Percentiles rank a stretch among this genome's conserved stretches.
Evolutionary conservation across 2,113 vertebrate genomes (phyloP).

Genomic region (Myotis brandtii): DNA sequence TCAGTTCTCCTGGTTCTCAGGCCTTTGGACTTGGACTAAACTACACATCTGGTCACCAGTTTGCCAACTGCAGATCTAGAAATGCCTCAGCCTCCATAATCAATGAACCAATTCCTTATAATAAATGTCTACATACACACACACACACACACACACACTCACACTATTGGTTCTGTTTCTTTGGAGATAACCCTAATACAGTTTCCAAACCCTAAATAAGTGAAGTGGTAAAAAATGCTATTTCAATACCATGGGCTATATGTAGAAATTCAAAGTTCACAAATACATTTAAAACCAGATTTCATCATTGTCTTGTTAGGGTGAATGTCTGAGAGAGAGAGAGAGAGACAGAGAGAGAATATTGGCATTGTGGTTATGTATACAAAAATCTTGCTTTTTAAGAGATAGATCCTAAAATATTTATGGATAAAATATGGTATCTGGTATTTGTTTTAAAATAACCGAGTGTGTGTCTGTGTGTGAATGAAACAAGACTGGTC

Average conservation of each 20-base stretch:
- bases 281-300: background rate
- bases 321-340: background rate
- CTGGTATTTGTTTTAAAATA: no score
- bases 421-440: background rate
- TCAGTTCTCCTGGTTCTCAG: background rate
- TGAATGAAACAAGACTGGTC: background rate
- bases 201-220: background rate
- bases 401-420: background rate
- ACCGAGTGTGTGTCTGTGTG: background rate
- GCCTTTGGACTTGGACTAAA: background rate
- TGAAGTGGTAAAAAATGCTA: background rate
- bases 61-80: background rate
- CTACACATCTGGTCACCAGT: no score
- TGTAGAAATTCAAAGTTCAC: conserved; percentile 8
- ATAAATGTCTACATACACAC: background rate
- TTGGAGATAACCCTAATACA: background rate
- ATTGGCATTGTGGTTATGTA: background rate
- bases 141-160: background rate
- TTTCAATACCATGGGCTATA: background rate
- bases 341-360: background rate
- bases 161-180: background rate
- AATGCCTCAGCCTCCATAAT: background rate
- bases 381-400: background rate
- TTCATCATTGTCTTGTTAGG: background rate
- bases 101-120: background rate